A percentile compares a stretch with the other conserved stretches of the same genome.
phyloP scores from a whole-genome alignment of 1,140 invertebrate genomes.

The Apis mellifera region Amel_HAv3.1 CM009933.2:2758001-2758500 shows the following conservation, averaged over 20 bases:
- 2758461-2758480: slow-evolving; percentile 44
- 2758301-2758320: neutral
- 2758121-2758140: neutral
- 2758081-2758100: too few species aligned
- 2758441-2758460: slow-evolving; percentile 74
- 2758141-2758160: too few species aligned
- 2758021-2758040: neutral
- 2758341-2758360: neutral
- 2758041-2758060: neutral
- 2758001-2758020: slow-evolving; percentile 11
- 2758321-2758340: neutral
- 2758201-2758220: too few species aligned
- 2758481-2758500: neutral
- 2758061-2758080: slow-evolving; percentile 9
- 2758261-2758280: too few species aligned
- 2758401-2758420: neutral
- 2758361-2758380: neutral
- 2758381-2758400: slow-evolving; percentile 22
- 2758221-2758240: too few species aligned
- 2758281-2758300: too few species aligned
- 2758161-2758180: too few species aligned
- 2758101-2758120: too few species aligned
- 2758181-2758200: too few species aligned
- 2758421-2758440: slow-evolving; percentile 36
- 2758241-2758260: too few species aligned